phyloP scores from a whole-genome alignment of 2,797 vertebrate genomes.

The Nasua narica region DNA sequence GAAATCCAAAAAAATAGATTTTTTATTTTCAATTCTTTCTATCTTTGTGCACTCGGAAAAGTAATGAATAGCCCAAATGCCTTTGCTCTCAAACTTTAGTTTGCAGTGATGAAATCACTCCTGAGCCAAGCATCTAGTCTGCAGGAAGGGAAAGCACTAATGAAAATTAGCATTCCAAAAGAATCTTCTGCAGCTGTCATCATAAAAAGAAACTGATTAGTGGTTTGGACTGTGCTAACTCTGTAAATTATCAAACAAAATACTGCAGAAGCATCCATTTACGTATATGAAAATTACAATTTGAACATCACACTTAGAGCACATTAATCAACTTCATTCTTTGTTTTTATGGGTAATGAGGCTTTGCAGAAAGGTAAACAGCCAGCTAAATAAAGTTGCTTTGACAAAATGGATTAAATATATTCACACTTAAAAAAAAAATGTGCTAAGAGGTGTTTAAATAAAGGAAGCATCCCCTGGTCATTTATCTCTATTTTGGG shows the following conservation, averaged over 20 bases:
- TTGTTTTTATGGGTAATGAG: conserved; percentile 88
- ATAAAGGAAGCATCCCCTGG: conserved; percentile 43
- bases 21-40: conserved; percentile 45
- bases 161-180: conserved; percentile 86
- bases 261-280: conserved; percentile 85
- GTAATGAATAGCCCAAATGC: conserved; percentile 19
- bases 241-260: conserved; percentile 89
- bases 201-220: conserved; percentile 88
- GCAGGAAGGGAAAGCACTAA: conserved; percentile 76
- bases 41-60: not conserved
- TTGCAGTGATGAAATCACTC: conserved; percentile 60
- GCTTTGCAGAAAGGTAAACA: conserved; percentile 86
- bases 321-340: conserved; percentile 89
- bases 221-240: conserved; percentile 86
- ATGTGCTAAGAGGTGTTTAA: conserved; percentile 66
- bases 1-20: not conserved
- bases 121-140: conserved; percentile 57
- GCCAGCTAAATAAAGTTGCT: conserved; percentile 86
- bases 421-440: conserved; percentile 36
- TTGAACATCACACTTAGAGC: conserved; percentile 86
- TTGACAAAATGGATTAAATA: conserved; percentile 81
- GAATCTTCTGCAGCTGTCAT: conserved; percentile 85
- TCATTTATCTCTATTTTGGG: conserved; percentile 60
- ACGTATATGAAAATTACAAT: conserved; percentile 86
- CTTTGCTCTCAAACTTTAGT: conserved; percentile 39